These are phyloP conservation scores for Opisthograptis luteolata DNA, from an alignment of 2,888 invertebrate species.

Conservation along the genomic window DNA sequence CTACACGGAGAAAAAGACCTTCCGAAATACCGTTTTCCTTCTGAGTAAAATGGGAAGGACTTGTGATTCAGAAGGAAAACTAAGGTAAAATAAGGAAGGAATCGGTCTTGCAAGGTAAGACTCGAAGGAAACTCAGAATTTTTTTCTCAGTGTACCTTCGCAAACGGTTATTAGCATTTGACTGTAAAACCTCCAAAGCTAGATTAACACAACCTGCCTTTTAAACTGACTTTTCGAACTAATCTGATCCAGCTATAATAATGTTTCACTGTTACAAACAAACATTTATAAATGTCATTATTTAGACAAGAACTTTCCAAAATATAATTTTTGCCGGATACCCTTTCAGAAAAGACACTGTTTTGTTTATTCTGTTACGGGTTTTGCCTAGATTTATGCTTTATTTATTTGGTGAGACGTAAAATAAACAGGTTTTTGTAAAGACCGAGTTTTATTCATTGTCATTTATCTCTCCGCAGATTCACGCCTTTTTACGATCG, in stretches of 20 bases:
- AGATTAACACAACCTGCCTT: too few relatives aligned
- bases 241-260: constrained; percentile 14
- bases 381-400: constrained; percentile 12
- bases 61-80: too few relatives aligned
- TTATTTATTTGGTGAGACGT: constrained; percentile 32
- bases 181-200: too few relatives aligned
- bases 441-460: constrained; percentile 27
- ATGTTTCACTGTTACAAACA: constrained; percentile 12
- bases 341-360: constrained; percentile 6
- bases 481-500: constrained; percentile 25
- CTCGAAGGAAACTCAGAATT: too few relatives aligned
- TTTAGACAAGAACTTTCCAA: constrained; percentile 23
- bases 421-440: constrained; percentile 31
- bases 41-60: too few relatives aligned
- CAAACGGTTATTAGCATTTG: too few relatives aligned
- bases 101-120: too few relatives aligned
- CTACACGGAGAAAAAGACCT: too few relatives aligned
- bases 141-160: too few relatives aligned
- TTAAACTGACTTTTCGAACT: neutral
- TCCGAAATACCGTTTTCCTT: too few relatives aligned
- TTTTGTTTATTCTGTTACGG: constrained; percentile 20
- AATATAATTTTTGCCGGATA: constrained; percentile 15
- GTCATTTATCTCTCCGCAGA: constrained; percentile 27
- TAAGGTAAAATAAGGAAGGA: too few relatives aligned
- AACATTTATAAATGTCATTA: constrained; percentile 19